Percentiles rank a stretch among this genome's conserved stretches.
Evolutionary conservation across 2,797 vertebrate genomes (phyloP).

Genomic region (Gambelia wislizenii): DNA sequence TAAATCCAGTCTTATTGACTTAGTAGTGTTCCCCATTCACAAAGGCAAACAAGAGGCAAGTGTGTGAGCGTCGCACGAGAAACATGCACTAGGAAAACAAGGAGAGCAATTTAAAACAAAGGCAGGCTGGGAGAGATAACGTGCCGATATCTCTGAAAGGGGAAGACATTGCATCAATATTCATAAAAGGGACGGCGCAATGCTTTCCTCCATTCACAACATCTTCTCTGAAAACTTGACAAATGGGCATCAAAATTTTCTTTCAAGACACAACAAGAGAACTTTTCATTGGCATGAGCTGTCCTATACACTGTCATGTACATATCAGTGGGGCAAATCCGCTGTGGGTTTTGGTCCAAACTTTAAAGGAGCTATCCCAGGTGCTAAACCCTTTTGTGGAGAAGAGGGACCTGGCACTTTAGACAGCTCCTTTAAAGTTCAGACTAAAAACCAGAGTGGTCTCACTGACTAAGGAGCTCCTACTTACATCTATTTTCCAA

Average conservation of each 20-base stretch:
- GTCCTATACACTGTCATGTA: no score
- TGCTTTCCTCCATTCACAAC: no score
- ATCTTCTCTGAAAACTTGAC: neutral
- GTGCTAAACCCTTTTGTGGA: neutral
- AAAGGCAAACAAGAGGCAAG: constrained; percentile 58
- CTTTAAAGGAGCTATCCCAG: neutral
- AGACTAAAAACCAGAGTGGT: neutral
- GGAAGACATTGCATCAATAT: constrained; percentile 48
- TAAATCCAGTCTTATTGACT: constrained; percentile 58
- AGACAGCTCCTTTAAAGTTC: neutral
- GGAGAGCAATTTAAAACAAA: constrained; percentile 58
- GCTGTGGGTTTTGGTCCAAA: neutral
- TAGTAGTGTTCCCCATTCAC: constrained; percentile 42
- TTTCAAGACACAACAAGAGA: neutral
- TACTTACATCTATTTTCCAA: no score
- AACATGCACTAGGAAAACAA: constrained; percentile 55
- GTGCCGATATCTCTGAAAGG: neutral
- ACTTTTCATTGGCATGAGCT: neutral
- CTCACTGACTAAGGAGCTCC: no score
- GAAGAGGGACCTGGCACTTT: neutral
- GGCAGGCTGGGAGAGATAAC: constrained; percentile 28
- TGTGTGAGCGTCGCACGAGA: constrained; percentile 41
- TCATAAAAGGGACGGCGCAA: neutral
- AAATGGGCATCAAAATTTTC: neutral
- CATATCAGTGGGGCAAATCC: neutral